A percentile compares a stretch with the other conserved stretches of the same genome.
Conservation (phyloP, 2,113 vertebrate genomes). For the Megaceryle torquata region DNA sequence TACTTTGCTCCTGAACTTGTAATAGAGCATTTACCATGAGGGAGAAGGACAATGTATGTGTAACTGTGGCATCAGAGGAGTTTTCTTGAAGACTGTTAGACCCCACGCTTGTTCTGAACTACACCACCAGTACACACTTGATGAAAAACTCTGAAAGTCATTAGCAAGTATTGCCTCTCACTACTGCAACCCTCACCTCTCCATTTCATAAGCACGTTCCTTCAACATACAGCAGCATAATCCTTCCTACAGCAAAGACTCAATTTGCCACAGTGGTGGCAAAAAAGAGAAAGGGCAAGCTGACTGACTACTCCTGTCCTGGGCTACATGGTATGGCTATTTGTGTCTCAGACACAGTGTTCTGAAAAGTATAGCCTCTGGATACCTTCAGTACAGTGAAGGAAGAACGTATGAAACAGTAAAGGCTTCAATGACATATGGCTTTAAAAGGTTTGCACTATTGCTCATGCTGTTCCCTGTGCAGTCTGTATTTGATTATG, state of each 20-base stretch:
- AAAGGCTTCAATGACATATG: not conserved
- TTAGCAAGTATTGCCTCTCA: not conserved
- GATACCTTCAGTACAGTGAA: not conserved
- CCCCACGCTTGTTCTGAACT: not conserved
- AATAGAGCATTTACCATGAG: not conserved
- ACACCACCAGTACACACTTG: not conserved
- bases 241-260: not conserved
- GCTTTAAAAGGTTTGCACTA: not conserved
- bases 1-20: not conserved
- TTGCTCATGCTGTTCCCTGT: not conserved
- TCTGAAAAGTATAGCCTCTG: not conserved
- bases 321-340: not conserved
- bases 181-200: not conserved
- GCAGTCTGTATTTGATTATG: not conserved
- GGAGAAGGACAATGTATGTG: not conserved
- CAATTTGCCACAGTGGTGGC: not conserved
- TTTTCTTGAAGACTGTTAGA: not conserved
- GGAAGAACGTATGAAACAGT: not conserved
- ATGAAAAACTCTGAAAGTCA: not conserved
- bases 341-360: not conserved
- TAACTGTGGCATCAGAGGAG: not conserved
- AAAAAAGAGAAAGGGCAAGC: not conserved
- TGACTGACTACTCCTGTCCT: not conserved
- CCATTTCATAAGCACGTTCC: not conserved
- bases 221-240: not conserved